Conservation (phyloP, 2,888 invertebrate species). For the Dynastes grantii region DNA sequence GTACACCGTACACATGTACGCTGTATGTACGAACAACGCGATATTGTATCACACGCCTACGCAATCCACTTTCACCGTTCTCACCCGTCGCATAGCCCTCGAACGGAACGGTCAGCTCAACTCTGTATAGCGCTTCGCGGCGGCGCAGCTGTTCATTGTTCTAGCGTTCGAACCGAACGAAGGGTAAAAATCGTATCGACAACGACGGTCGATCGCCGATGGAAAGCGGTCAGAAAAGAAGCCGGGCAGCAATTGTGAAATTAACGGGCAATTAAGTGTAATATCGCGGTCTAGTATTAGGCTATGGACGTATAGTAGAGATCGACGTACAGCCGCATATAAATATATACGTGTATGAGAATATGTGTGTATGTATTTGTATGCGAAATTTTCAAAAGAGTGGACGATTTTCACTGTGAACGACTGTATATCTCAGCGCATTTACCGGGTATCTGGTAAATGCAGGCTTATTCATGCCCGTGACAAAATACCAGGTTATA, state of each 20-base stretch:
- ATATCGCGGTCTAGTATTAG: constrained; percentile 25
- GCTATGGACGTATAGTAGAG: not conserved
- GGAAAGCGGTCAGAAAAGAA: constrained; percentile 20
- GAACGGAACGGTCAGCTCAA: not conserved
- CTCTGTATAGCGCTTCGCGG: too few species aligned
- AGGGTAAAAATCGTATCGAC: constrained; percentile 33
- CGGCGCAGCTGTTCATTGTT: constrained; percentile 46
- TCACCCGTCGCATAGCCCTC: not conserved
- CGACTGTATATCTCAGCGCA: too few species aligned
- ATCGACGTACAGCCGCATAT: not conserved
- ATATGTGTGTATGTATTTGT: not conserved
- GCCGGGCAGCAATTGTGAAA: constrained; percentile 47
- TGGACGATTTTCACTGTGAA: too few species aligned
- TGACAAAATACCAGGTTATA: not conserved
- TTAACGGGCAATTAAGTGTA: constrained; percentile 50
- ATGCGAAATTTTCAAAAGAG: not conserved
- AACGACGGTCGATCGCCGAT: not conserved
- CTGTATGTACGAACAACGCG: constrained; percentile 25
- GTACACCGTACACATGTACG: not conserved
- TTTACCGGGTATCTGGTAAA: not conserved
- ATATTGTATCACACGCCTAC: constrained; percentile 45
- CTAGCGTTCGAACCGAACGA: constrained; percentile 3
- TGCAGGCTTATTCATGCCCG: constrained; percentile 10
- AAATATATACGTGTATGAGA: not conserved
- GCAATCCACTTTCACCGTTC: constrained; percentile 43